Conservation (phyloP, 2,888 invertebrate species). For the Idaea biselata region DNA sequence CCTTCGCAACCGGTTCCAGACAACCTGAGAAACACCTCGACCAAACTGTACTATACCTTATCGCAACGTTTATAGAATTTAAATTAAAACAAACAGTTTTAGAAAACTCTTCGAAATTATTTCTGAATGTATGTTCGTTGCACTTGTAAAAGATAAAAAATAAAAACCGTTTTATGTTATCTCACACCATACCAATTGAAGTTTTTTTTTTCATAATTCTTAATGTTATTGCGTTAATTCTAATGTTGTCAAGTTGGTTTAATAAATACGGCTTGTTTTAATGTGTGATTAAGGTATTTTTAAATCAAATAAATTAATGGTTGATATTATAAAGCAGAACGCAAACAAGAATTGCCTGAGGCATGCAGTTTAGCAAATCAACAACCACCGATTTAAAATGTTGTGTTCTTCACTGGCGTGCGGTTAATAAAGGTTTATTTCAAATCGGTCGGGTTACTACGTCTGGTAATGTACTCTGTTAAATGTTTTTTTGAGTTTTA, state of each 20-base stretch:
- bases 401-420: slow-evolving; percentile 22
- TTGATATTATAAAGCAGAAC: slow-evolving; percentile 23
- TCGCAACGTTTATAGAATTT: slow-evolving; percentile 10
- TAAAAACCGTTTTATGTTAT: slow-evolving; percentile 25
- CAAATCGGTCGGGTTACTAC: slow-evolving; percentile 38
- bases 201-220: slow-evolving; percentile 13
- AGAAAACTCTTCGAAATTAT: slow-evolving; percentile 29
- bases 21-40: slow-evolving; percentile 25
- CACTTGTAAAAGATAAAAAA: slow-evolving; percentile 24
- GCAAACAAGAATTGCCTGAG: slow-evolving; percentile 32
- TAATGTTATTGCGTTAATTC: background rate
- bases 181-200: slow-evolving; percentile 18
- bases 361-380: slow-evolving; percentile 41
- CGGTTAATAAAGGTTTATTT: slow-evolving; percentile 26
- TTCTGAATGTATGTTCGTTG: slow-evolving; percentile 35
- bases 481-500: slow-evolving; percentile 19
- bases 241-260: background rate
- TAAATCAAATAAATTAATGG: slow-evolving; percentile 20
- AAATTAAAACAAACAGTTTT: slow-evolving; percentile 20
- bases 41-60: slow-evolving; percentile 30
- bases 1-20: slow-evolving; percentile 51
- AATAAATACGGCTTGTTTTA: background rate
- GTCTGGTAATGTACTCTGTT: slow-evolving; percentile 30
- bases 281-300: background rate
- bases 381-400: slow-evolving; percentile 39